Evolutionary conservation across 1,140 invertebrate genomes (phyloP).

Genomic region (Drosophila littoralis): DNA sequence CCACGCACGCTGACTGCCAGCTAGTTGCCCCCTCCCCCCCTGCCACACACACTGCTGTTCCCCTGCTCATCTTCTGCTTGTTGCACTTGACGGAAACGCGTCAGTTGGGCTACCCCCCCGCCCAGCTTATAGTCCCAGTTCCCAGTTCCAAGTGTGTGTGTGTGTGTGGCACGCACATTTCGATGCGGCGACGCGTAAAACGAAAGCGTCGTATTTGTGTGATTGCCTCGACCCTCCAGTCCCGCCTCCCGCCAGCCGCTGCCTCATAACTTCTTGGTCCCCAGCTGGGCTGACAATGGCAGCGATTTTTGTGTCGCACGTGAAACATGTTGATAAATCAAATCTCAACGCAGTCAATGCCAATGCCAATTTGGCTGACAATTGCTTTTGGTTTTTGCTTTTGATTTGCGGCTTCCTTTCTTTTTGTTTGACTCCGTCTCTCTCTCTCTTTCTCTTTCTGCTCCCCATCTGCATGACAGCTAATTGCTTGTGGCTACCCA

Average conservation of each 20-base stretch:
- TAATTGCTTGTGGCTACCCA: slow-evolving; percentile 63
- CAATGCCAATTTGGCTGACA: slow-evolving; percentile 80
- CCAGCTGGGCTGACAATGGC: slow-evolving; percentile 71
- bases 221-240: slow-evolving; percentile 30
- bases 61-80: slow-evolving; percentile 52
- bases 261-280: slow-evolving; percentile 38
- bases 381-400: slow-evolving; percentile 60
- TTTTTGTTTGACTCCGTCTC: slow-evolving; percentile 28
- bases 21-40: not conserved
- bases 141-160: not conserved
- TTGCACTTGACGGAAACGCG: slow-evolving; percentile 81
- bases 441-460: slow-evolving; percentile 10
- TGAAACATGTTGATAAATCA: slow-evolving; percentile 81
- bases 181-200: slow-evolving; percentile 74
- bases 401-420: slow-evolving; percentile 38
- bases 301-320: slow-evolving; percentile 54
- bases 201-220: slow-evolving; percentile 75
- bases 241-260: not conserved
- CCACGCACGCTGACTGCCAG: slow-evolving; percentile 64
- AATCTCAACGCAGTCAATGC: slow-evolving; percentile 78
- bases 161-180: slow-evolving; percentile 68
- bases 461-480: slow-evolving; percentile 48
- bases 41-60: too few relatives aligned
- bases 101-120: slow-evolving; percentile 51
- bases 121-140: slow-evolving; percentile 23